Conservation (phyloP, 1,140 invertebrate genomes). For the Eufriesea mexicana region DNA sequence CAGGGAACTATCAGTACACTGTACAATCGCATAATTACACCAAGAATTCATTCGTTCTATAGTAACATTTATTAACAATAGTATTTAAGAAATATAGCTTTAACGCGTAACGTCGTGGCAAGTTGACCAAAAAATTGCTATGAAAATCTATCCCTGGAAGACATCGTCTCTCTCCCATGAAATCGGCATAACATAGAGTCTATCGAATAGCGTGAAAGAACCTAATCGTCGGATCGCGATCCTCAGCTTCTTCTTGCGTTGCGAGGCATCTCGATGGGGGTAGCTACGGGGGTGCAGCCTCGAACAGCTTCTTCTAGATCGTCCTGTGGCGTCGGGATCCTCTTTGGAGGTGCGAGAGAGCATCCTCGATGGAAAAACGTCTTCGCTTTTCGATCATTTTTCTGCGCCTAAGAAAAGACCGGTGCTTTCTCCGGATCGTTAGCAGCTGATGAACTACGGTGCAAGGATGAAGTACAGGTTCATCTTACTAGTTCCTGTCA, state of each 20-base stretch:
- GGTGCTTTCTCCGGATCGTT: neutral
- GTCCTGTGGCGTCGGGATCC: neutral
- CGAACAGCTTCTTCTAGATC: neutral
- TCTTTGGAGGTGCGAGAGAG: constrained; percentile 6
- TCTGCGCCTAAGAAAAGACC: neutral
- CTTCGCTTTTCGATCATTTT: neutral
- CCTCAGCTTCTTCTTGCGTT: neutral
- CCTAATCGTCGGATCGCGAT: constrained; percentile 3
- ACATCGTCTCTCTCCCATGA: neutral
- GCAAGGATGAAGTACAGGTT: neutral
- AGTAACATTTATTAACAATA: neutral
- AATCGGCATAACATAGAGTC: neutral
- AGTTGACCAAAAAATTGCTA: neutral
- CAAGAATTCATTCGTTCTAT: neutral
- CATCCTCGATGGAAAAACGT: neutral
- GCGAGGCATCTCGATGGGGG: neutral
- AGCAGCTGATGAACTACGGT: neutral
- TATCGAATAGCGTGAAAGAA: neutral
- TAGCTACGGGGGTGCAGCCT: no score
- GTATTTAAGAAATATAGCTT: neutral
- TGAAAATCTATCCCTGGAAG: neutral
- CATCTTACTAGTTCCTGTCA: neutral
- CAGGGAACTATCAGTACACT: neutral
- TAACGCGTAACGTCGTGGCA: no score
- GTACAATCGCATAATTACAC: neutral